These are phyloP conservation scores for Phataginus tetradactyla DNA, from an alignment of 2,797 vertebrate species.

Conservation along the genomic window DNA sequence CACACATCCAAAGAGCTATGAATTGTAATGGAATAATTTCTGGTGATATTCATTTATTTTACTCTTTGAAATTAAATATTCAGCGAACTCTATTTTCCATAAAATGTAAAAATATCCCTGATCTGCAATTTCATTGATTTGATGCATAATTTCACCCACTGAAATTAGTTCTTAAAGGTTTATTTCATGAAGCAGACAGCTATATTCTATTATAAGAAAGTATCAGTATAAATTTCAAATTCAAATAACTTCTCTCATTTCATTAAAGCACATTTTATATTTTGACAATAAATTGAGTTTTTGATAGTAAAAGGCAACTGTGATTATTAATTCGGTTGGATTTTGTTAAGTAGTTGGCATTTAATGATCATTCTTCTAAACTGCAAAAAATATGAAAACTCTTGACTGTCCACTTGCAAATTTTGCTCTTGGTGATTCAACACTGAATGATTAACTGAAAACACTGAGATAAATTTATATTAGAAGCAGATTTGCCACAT, in stretches of 20 bases:
- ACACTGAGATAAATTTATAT: neutral
- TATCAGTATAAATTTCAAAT: slow-evolving; percentile 45
- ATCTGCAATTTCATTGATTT: neutral
- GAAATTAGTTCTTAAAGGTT: slow-evolving; percentile 55
- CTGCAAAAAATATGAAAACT: neutral
- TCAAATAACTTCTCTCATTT: neutral
- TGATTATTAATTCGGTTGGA: slow-evolving; percentile 22
- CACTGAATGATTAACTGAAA: neutral
- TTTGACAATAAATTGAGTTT: neutral
- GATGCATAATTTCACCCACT: neutral
- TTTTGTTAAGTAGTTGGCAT: neutral
- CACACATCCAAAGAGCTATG: neutral
- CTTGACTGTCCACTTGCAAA: neutral
- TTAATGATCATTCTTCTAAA: neutral
- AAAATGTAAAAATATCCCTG: neutral
- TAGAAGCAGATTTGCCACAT: neutral
- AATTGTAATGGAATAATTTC: neutral
- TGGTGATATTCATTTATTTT: neutral
- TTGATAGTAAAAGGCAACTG: neutral
- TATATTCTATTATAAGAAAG: neutral
- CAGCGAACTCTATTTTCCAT: neutral
- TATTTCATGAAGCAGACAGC: slow-evolving; percentile 19
- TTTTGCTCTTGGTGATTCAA: neutral
- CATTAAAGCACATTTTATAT: neutral
- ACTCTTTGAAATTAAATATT: slow-evolving; percentile 15